Percentiles rank a stretch among this genome's conserved stretches.
These are phyloP conservation scores for Heliconius aoede DNA, from an alignment of 2,888 invertebrate genomes.

Conservation along the genomic window DNA sequence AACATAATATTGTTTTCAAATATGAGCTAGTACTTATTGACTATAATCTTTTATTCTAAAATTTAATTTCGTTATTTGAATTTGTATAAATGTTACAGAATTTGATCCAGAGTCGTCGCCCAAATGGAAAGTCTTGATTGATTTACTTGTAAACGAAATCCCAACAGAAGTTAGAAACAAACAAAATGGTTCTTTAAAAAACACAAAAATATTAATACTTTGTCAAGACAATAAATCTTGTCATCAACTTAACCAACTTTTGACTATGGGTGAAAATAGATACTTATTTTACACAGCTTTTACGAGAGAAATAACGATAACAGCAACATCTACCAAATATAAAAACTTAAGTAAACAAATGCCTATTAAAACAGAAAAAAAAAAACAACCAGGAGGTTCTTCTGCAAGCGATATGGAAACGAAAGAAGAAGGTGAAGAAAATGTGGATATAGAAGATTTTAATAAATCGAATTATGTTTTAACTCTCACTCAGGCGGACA, in stretches of 20 bases:
- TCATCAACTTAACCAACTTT: constrained; percentile 88
- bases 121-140: constrained; percentile 94
- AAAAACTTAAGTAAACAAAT: constrained; percentile 61
- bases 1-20: no score
- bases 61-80: not conserved
- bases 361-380: constrained; percentile 48
- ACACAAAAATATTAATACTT: constrained; percentile 90
- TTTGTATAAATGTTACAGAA: constrained; percentile 73
- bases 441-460: constrained; percentile 67
- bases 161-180: constrained; percentile 86
- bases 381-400: constrained; percentile 48
- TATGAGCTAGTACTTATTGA: not conserved
- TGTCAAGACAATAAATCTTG: constrained; percentile 93
- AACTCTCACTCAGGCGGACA: constrained; percentile 85
- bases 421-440: constrained; percentile 55
- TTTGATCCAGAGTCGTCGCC: constrained; percentile 93
- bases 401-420: constrained; percentile 53
- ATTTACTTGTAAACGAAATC: constrained; percentile 92
- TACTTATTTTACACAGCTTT: constrained; percentile 86
- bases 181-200: constrained; percentile 63
- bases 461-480: constrained; percentile 87
- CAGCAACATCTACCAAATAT: constrained; percentile 81
- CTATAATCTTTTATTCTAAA: not conserved
- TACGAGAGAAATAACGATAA: constrained; percentile 83
- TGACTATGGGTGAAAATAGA: constrained; percentile 86